Evolutionary conservation across 2,888 invertebrate species (phyloP).

Genomic region (Archips xylosteana): DNA sequence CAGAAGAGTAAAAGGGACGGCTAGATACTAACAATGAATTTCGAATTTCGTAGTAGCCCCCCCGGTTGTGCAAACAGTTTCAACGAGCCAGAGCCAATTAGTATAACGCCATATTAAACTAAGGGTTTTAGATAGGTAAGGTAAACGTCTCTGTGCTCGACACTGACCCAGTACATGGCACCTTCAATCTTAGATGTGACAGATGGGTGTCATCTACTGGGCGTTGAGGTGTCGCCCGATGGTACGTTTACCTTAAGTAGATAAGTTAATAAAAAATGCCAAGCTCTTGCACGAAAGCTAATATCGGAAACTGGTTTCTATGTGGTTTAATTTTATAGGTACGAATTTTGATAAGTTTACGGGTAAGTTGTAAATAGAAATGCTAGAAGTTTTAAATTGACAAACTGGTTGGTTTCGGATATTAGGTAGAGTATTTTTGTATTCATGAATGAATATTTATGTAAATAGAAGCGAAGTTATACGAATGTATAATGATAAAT

Average conservation of each 20-base stretch:
- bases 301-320: slow-evolving; percentile 2
- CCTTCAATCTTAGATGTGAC: no score
- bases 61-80: no score
- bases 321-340: background rate
- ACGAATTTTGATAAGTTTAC: background rate
- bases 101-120: no score
- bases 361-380: slow-evolving; percentile 5
- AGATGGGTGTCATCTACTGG: no score
- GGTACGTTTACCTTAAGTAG: background rate
- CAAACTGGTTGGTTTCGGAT: slow-evolving; percentile 7
- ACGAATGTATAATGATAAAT: background rate
- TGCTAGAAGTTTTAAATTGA: background rate
- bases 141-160: no score
- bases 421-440: background rate
- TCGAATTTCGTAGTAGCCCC: no score
- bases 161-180: no score
- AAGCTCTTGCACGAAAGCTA: slow-evolving; percentile 8
- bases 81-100: no score
- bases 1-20: no score
- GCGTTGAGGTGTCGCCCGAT: no score
- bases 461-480: slow-evolving; percentile 2
- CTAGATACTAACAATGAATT: no score
- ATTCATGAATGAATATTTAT: background rate
- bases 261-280: slow-evolving; percentile 2
- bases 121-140: no score